These are phyloP conservation scores for Donacobius atricapilla DNA, from an alignment of 2,113 vertebrate genomes.

Conservation along the genomic window DNA sequence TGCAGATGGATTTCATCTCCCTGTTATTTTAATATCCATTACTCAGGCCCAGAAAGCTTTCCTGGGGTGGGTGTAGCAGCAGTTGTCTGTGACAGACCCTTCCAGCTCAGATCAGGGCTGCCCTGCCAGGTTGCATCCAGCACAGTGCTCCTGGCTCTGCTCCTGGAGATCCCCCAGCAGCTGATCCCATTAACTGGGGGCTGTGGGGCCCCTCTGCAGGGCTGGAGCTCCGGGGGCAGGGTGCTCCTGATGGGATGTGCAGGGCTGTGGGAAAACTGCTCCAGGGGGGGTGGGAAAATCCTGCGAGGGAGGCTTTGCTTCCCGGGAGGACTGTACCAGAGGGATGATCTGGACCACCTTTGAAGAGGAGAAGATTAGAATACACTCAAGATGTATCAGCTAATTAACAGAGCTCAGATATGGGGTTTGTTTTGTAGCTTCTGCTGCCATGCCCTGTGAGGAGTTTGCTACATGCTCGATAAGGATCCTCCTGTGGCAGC, in stretches of 20 bases:
- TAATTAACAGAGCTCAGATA: background rate
- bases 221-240: background rate
- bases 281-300: background rate
- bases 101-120: background rate
- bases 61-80: background rate
- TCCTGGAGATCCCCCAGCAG: background rate
- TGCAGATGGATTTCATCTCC: conserved; percentile 51
- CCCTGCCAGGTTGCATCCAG: background rate
- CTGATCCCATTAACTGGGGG: background rate
- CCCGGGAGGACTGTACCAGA: background rate
- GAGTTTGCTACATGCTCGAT: background rate
- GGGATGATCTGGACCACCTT: background rate
- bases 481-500: background rate
- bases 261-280: background rate
- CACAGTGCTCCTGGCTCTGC: background rate
- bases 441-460: background rate
- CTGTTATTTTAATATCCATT: background rate
- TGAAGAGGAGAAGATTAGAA: background rate
- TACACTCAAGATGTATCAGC: background rate
- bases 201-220: background rate
- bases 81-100: background rate
- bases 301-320: background rate
- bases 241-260: background rate
- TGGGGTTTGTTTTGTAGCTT: background rate
- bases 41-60: background rate